Evolutionary conservation across 2,797 vertebrate genomes (phyloP).

Genomic region (Dicrostonyx torquatus): DNA sequence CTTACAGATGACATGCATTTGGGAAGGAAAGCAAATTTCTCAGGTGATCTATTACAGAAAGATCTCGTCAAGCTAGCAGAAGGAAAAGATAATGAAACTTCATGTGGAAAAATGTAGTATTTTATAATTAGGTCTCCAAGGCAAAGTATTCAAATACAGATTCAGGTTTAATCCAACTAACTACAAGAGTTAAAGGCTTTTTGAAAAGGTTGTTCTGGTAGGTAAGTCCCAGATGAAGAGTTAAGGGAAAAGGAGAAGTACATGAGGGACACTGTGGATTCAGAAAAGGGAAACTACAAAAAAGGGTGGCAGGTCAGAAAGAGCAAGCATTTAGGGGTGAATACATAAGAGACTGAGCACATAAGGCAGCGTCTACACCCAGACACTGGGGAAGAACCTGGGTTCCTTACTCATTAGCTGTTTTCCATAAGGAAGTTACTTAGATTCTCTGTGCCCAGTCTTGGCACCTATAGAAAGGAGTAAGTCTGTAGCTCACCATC

Average conservation of each 20-base stretch:
- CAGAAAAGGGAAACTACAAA: not conserved
- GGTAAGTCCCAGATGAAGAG: not conserved
- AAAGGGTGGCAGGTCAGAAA: not conserved
- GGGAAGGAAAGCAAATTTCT: constrained; percentile 71
- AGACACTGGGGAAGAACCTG: not conserved
- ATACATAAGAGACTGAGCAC: not conserved
- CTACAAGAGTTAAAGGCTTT: not conserved
- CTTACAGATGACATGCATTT: constrained; percentile 64
- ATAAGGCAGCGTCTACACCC: not conserved
- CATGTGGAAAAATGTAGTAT: constrained; percentile 16
- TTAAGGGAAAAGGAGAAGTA: not conserved
- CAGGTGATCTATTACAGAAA: constrained; percentile 68
- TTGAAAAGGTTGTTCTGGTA: not conserved
- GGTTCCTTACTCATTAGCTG: not conserved
- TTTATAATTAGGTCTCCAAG: constrained; percentile 68
- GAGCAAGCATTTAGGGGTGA: not conserved
- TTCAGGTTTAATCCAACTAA: not conserved
- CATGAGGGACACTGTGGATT: not conserved
- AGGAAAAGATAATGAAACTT: constrained; percentile 67
- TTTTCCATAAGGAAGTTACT: not conserved
- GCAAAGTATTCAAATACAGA: constrained; percentile 65
- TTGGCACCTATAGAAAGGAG: not conserved
- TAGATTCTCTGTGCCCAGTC: not conserved
- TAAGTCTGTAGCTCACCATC: not conserved
- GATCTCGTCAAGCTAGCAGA: constrained; percentile 55